Conservation (phyloP, 1,140 invertebrate species). For the Drosophila ironensis region DNA sequence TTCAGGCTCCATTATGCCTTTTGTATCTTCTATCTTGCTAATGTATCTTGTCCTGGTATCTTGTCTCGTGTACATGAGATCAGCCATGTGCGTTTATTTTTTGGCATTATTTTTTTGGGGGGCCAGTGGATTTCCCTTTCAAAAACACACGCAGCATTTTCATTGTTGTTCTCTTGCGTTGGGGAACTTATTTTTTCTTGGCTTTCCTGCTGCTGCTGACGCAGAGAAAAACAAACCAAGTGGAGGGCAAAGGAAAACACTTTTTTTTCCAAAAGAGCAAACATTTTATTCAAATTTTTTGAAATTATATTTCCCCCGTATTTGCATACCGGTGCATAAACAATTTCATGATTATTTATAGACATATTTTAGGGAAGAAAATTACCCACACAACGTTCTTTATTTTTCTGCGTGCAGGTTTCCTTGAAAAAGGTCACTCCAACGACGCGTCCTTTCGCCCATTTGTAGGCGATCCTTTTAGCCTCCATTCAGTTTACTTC, state of each 20-base stretch:
- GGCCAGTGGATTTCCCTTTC: constrained; percentile 6
- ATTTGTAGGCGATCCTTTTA: constrained; percentile 1
- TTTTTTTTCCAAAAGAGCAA: background rate
- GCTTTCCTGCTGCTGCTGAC: constrained; percentile 11
- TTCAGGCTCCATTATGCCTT: constrained; percentile 4
- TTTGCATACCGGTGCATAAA: too few relatives aligned
- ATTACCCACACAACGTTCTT: too few relatives aligned
- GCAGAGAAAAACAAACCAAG: background rate
- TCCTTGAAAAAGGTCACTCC: constrained; percentile 70
- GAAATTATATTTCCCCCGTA: too few relatives aligned
- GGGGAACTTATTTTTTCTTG: constrained; percentile 28
- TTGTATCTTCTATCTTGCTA: background rate
- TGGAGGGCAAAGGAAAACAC: background rate
- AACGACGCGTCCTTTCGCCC: constrained; percentile 24
- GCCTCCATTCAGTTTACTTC: background rate
- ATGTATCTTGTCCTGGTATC: background rate
- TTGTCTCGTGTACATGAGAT: constrained; percentile 13
- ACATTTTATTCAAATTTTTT: background rate
- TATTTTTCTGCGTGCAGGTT: constrained; percentile 4
- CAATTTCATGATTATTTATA: too few relatives aligned
- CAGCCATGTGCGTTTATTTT: constrained; percentile 19
- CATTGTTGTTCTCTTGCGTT: constrained; percentile 18
- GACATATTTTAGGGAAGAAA: too few relatives aligned
- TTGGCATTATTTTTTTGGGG: background rate
- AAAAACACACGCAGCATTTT: background rate